Conservation (phyloP, 2,797 vertebrate species). For the Pterois miles region DNA sequence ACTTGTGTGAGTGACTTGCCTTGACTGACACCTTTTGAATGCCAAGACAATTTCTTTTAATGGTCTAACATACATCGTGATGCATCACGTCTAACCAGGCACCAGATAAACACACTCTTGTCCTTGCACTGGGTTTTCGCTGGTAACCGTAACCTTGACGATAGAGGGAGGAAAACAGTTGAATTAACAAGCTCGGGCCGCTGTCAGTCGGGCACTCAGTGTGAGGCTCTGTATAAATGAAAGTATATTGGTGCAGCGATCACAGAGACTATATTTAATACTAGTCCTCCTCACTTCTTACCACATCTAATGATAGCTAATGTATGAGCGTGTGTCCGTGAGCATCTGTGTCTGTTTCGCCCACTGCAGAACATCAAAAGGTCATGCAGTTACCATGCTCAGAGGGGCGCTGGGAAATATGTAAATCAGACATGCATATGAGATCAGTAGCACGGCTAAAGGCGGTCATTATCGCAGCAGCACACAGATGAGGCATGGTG, state of each 20-base stretch:
- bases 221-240: conserved; percentile 12
- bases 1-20: conserved; percentile 42
- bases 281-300: conserved; percentile 37
- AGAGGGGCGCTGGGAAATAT: conserved; percentile 75
- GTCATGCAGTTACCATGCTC: conserved; percentile 70
- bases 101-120: conserved; percentile 28
- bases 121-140: conserved; percentile 37
- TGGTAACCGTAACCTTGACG: conserved; percentile 28
- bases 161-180: conserved; percentile 9
- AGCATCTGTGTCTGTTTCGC: conserved; percentile 58
- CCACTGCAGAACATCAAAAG: conserved; percentile 76
- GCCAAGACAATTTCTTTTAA: conserved; percentile 22
- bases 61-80: conserved; percentile 9
- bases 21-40: conserved; percentile 54
- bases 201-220: background rate
- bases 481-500: conserved; percentile 50
- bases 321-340: conserved; percentile 45
- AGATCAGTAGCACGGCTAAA: conserved; percentile 77
- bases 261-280: conserved; percentile 28
- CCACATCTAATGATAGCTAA: conserved; percentile 55
- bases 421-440: conserved; percentile 75
- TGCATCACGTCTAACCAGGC: conserved; percentile 30
- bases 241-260: conserved; percentile 14
- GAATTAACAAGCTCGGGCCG: conserved; percentile 8
- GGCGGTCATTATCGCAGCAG: conserved; percentile 74